Evolutionary conservation across 2,113 vertebrate species (phyloP).

Genomic region (Daphoenositta chrysoptera): DNA sequence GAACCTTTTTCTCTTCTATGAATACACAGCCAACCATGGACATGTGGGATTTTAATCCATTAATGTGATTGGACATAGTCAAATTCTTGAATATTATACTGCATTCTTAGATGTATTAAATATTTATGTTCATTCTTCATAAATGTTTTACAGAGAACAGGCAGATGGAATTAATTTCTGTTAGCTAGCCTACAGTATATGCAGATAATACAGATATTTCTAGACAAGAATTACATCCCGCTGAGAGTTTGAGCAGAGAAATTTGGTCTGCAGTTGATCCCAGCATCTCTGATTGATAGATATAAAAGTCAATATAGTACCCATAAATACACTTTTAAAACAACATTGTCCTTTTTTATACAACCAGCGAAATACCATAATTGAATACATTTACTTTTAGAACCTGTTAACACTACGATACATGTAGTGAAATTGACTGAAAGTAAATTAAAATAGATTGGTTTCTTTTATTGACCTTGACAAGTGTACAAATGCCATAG

Average conservation of each 20-base stretch:
- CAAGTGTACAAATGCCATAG: background rate
- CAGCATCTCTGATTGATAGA: background rate
- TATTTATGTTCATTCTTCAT: constrained; percentile 45
- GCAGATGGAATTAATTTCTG: background rate
- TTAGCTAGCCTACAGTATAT: background rate
- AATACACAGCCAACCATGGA: background rate
- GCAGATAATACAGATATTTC: background rate
- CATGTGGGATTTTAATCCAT: constrained; percentile 29
- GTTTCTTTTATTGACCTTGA: background rate
- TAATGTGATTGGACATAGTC: background rate
- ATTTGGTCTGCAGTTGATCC: background rate
- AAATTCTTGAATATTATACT: constrained; percentile 4
- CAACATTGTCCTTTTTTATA: background rate
- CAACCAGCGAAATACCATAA: background rate
- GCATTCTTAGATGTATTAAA: constrained; percentile 55
- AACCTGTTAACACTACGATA: background rate
- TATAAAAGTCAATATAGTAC: background rate
- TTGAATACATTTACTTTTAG: background rate
- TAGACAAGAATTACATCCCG: background rate
- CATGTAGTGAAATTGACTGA: background rate
- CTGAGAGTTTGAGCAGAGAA: background rate
- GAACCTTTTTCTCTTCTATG: background rate
- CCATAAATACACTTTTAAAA: background rate
- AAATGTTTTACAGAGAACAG: constrained; percentile 1
- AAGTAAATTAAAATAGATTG: constrained; percentile 5